Conservation (phyloP, 2,797 vertebrate genomes). For the Bradypodion ventrale region DNA sequence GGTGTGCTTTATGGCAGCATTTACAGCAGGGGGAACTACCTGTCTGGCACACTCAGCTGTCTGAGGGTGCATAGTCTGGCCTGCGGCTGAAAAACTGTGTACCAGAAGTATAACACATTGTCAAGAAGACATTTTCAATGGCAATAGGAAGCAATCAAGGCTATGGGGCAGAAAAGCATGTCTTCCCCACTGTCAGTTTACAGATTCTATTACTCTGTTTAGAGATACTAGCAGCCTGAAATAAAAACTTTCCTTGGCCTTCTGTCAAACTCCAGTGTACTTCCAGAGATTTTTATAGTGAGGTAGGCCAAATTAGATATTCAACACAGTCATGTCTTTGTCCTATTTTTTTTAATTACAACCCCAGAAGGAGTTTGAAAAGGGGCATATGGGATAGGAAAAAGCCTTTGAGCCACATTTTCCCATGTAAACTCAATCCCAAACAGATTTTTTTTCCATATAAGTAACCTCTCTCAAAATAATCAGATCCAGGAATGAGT, state of each 20-base stretch:
- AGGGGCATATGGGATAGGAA: background rate
- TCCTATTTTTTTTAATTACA: background rate
- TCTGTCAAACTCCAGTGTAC: background rate
- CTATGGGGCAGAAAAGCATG: background rate
- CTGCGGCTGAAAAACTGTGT: too few relatives aligned
- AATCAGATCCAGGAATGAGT: background rate
- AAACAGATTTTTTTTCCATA: too few relatives aligned
- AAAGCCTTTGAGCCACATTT: background rate
- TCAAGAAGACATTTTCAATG: too few relatives aligned
- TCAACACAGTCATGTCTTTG: background rate
- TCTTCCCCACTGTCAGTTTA: background rate
- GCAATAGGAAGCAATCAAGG: background rate
- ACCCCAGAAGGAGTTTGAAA: background rate
- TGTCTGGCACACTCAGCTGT: too few relatives aligned
- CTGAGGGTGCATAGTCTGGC: too few relatives aligned
- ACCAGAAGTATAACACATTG: background rate
- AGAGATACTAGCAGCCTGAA: background rate
- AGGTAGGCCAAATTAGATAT: background rate
- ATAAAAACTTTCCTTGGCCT: background rate
- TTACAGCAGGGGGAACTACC: too few relatives aligned
- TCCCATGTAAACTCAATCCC: background rate
- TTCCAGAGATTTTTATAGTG: background rate
- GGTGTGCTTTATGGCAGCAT: too few relatives aligned
- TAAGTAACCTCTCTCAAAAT: background rate
- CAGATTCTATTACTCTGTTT: background rate